phyloP scores from a whole-genome alignment of 2,113 vertebrate species.

The Anser cygnoides region DNA sequence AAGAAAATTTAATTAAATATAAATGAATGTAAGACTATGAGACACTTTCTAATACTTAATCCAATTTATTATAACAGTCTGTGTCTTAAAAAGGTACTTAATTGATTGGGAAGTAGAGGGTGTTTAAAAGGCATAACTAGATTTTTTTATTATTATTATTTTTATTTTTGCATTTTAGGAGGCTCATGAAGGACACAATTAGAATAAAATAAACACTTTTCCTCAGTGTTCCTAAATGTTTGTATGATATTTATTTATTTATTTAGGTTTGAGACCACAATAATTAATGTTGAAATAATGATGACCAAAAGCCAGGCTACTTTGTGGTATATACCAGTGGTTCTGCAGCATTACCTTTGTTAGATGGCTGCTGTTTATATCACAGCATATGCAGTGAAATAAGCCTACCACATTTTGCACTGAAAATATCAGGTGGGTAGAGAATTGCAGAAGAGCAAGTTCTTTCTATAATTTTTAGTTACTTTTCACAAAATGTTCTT shows the following conservation, averaged over 20 bases:
- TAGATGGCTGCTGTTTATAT: neutral
- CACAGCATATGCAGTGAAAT: neutral
- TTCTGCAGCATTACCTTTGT: neutral
- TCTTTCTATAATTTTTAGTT: neutral
- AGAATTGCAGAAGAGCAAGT: neutral
- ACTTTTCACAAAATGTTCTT: neutral
- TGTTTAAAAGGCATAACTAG: neutral
- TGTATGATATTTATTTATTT: neutral
- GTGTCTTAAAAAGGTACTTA: neutral
- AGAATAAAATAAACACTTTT: neutral
- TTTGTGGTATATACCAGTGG: neutral
- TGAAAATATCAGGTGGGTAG: neutral
- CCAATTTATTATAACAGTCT: neutral
- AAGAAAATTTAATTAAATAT: neutral
- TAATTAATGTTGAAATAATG: neutral
- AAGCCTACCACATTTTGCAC: neutral
- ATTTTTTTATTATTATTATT: neutral
- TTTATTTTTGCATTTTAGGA: neutral
- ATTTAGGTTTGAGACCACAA: neutral
- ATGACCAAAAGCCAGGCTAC: neutral
- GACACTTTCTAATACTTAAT: neutral
- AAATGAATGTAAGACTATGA: neutral
- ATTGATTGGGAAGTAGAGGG: neutral
- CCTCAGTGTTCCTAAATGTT: neutral
- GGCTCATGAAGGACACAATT: neutral